Evolutionary conservation across 53 echinoderm and acorn worm genomes (phyloP).

Genomic region (Crossaster papposus): DNA sequence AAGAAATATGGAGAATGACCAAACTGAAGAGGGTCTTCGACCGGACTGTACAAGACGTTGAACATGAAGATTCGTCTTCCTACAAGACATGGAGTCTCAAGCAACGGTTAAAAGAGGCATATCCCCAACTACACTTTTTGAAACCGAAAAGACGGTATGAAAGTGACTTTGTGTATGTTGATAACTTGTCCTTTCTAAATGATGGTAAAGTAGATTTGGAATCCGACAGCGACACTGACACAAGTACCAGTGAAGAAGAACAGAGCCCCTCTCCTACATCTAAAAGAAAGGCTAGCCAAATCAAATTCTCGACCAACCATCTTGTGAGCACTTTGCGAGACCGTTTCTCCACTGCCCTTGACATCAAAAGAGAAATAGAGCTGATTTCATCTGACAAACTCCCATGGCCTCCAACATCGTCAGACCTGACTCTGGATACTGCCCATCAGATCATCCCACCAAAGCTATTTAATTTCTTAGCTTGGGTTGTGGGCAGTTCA

Average conservation of each 20-base stretch:
- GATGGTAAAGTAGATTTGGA: conserved; percentile 11
- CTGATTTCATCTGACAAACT: conserved; percentile 12
- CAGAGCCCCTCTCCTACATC: background rate
- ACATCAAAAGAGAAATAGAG: conserved; percentile 17
- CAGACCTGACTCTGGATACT: conserved; percentile 3
- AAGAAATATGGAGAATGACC: conserved; percentile 55
- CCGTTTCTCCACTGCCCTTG: conserved; percentile 9
- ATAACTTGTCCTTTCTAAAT: conserved; percentile 1
- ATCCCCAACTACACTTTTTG: conserved; percentile 35
- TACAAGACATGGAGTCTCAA: conserved; percentile 39
- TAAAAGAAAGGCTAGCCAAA: background rate
- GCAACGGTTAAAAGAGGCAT: conserved; percentile 19
- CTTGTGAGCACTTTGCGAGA: background rate
- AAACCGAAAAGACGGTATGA: conserved; percentile 27
- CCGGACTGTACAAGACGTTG: conserved; percentile 37
- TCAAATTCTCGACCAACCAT: background rate
- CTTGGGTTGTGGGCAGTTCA: conserved; percentile 46
- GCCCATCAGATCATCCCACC: no score
- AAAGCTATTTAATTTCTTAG: conserved; percentile 49
- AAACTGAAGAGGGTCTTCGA: conserved; percentile 38
- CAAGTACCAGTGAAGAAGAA: conserved; percentile 25
- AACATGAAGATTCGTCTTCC: conserved; percentile 47
- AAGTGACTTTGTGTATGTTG: conserved; percentile 29
- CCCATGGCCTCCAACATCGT: conserved; percentile 47
- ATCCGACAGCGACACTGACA: background rate